Percentiles rank a stretch among this genome's conserved stretches.
phyloP scores from a whole-genome alignment of 2,888 invertebrate genomes.

The Spicauda simplicius region DNA sequence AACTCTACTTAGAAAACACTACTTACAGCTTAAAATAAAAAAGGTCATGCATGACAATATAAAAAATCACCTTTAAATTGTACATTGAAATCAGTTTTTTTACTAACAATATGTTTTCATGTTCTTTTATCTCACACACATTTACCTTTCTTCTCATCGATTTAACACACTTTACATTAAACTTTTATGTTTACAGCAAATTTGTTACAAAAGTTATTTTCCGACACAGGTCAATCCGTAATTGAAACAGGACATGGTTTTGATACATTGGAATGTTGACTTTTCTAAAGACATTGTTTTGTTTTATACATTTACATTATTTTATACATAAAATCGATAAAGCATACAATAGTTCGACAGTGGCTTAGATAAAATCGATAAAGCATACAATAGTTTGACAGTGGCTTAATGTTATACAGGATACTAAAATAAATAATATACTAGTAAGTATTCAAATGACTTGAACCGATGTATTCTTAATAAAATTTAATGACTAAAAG shows the following conservation, averaged over 20 bases:
- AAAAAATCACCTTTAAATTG: no score
- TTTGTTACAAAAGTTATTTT: not conserved
- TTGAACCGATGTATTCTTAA: not conserved
- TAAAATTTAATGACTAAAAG: conserved; percentile 1
- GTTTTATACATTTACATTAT: not conserved
- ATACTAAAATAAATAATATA: not conserved
- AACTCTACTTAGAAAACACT: not conserved
- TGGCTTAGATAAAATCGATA: not conserved
- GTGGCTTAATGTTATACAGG: not conserved
- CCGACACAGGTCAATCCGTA: not conserved
- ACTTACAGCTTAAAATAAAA: no score
- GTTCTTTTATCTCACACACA: no score
- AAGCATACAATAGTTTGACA: not conserved
- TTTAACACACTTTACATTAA: not conserved
- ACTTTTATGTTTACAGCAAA: not conserved
- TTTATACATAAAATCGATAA: not conserved
- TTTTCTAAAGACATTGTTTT: not conserved
- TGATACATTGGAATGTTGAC: not conserved
- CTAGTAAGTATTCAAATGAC: not conserved
- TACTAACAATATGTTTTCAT: no score
- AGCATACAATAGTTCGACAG: not conserved
- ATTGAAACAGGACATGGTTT: not conserved
- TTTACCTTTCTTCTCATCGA: no score
- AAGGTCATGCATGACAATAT: no score
- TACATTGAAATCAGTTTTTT: no score